Evolutionary conservation across 2,888 invertebrate species (phyloP), one percentile per base, ranked within the genome.

Genomic region (Argyra leucocephala): DNA sequence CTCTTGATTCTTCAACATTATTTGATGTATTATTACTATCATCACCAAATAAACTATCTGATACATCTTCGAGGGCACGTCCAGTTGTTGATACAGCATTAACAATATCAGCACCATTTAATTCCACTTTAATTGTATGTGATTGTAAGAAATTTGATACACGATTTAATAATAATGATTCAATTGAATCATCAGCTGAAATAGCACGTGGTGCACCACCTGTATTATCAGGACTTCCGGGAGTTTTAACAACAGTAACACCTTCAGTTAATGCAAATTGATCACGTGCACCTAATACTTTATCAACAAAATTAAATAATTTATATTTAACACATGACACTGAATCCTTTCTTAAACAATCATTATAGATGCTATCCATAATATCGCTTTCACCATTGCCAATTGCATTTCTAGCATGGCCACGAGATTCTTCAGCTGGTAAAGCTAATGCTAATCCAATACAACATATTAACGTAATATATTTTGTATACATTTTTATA

Each of bases 291-390:
- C 88, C 87, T 67, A 91, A 82, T 83, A 90, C 88, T 80, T 91
- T 91, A 82, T 92, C 92, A 71, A 92, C 89, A 80, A 88, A 91
- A 23, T 89, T 87, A 82, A 91, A 90, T 75, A 92, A 85, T 77
- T 91, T 92, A 83, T 90, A 90, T 79, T 91, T 92, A 73, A 92
- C 86, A 78, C 92, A 92, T 78, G 89, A 87, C 71, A 89, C 86
- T 31, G 91, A 90, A 75, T 91, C 91, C 79, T 91, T 92, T 73
- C 87, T 85, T 69, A 90, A 80, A 76, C 92, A 92, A 74, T 92
- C 92, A 73, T 83, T 83, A 78, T 88, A 88, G 76, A 88, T 87
- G 73, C 87, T 82, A 74, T 89, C 88, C 82, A 91, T 86, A 67
- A 91, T 84, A 73, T 92, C 91, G 75, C 89, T 90, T 73, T 89